Conservation (phyloP, 2,888 invertebrate species). For the Falcaria lacertinaria region DNA sequence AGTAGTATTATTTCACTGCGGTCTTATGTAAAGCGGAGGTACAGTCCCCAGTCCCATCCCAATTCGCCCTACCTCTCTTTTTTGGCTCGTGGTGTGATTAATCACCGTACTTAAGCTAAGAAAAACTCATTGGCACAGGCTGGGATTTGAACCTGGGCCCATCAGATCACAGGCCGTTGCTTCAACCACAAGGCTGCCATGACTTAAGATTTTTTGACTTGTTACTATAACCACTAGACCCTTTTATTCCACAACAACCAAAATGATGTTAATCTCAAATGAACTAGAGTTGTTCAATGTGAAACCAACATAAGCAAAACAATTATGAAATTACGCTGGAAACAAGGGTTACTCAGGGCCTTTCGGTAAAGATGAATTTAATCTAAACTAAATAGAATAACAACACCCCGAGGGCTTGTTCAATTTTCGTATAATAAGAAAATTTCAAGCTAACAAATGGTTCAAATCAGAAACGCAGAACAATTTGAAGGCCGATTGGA, state of each 20-base stretch:
- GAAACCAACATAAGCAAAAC: conserved; percentile 9
- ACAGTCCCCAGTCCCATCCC: too few relatives aligned
- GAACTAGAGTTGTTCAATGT: conserved; percentile 1
- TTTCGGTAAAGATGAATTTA: conserved; percentile 42
- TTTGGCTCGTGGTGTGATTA: too few relatives aligned
- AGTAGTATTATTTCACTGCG: too few relatives aligned
- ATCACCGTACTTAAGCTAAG: too few relatives aligned
- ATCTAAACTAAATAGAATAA: conserved; percentile 46
- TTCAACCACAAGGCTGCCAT: too few relatives aligned
- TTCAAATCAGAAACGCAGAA: conserved; percentile 29
- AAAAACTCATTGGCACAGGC: too few relatives aligned
- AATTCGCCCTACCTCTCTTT: too few relatives aligned
- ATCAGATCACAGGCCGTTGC: too few relatives aligned
- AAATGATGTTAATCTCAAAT: not conserved
- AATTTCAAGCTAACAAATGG: conserved; percentile 26
- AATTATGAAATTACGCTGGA: conserved; percentile 19
- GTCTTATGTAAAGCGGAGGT: too few relatives aligned
- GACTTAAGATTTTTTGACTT: too few relatives aligned
- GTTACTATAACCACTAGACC: too few relatives aligned
- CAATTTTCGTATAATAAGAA: conserved; percentile 36
- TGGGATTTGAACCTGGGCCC: too few relatives aligned
- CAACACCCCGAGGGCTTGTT: conserved; percentile 24
- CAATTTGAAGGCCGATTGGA: conserved; percentile 28
- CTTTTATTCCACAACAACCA: not conserved
- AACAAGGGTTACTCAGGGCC: conserved; percentile 16